These are phyloP conservation scores for Acanthaster planci DNA, from an alignment of 35 echinoderm and acorn worm genomes.

Conservation along the genomic window DNA sequence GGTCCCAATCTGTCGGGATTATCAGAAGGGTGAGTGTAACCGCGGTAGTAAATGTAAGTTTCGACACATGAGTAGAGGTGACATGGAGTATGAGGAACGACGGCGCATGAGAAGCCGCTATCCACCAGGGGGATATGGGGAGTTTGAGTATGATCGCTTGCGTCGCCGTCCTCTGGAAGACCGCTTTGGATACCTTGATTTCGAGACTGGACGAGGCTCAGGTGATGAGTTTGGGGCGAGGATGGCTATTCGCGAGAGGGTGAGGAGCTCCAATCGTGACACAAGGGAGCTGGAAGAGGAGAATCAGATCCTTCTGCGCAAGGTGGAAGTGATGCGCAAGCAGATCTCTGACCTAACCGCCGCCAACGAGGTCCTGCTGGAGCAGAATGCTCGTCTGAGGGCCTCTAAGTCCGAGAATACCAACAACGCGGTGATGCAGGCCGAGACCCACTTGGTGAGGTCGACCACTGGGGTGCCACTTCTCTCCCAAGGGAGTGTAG, in stretches of 20 bases:
- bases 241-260: not conserved
- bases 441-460: conserved; percentile 72
- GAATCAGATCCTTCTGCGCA: conserved; percentile 68
- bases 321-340: conserved; percentile 86
- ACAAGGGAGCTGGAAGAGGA: conserved; percentile 86
- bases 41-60: conserved; percentile 82
- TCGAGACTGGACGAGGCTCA: not conserved
- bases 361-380: conserved; percentile 92
- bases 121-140: conserved; percentile 41
- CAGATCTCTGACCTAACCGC: conserved; percentile 78
- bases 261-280: conserved; percentile 23
- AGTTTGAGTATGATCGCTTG: conserved; percentile 61
- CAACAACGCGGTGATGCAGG: conserved; percentile 55
- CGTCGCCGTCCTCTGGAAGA: conserved; percentile 28
- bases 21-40: conserved; percentile 73
- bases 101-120: conserved; percentile 32
- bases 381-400: conserved; percentile 94
- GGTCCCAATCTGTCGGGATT: conserved; percentile 87
- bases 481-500: conserved; percentile 53
- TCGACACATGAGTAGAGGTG: conserved; percentile 86
- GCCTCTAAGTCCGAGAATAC: conserved; percentile 55
- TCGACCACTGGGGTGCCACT: conserved; percentile 46
- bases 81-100: conserved; percentile 84
- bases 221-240: conserved; percentile 17
- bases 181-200: conserved; percentile 10